Conservation (phyloP, 2,797 vertebrate species). For the Masticophis lateralis region DNA sequence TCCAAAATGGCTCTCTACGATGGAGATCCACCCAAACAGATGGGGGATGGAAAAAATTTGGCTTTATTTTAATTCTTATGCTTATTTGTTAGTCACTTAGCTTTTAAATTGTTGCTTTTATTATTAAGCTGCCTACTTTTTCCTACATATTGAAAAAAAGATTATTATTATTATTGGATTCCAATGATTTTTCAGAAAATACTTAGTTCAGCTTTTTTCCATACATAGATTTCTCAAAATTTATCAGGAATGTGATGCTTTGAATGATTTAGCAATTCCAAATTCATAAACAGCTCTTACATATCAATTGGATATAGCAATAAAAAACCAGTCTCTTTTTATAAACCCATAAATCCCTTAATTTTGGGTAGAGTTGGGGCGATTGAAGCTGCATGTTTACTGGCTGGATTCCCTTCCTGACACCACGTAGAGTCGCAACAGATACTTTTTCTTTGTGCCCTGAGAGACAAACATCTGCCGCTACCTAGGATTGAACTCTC, state of each 20-base stretch:
- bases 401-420: neutral
- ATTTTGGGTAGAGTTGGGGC: neutral
- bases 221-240: neutral
- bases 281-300: neutral
- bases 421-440: neutral
- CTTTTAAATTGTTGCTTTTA: constrained; percentile 27
- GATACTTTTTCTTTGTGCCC: neutral
- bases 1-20: too few species aligned
- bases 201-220: neutral
- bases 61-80: neutral
- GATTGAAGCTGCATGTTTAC: neutral
- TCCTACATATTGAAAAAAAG: neutral
- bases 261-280: neutral
- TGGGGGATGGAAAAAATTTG: too few species aligned
- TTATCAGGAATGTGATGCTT: neutral
- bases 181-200: neutral
- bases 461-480: neutral
- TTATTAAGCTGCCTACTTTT: constrained; percentile 22
- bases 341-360: neutral
- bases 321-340: neutral
- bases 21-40: too few species aligned
- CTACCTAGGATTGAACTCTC: neutral
- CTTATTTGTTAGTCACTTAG: neutral
- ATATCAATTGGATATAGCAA: neutral
- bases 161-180: neutral